Base-by-base conservation (phyloP, 2,888 invertebrate genomes). In the Zelleria hepariella region DNA sequence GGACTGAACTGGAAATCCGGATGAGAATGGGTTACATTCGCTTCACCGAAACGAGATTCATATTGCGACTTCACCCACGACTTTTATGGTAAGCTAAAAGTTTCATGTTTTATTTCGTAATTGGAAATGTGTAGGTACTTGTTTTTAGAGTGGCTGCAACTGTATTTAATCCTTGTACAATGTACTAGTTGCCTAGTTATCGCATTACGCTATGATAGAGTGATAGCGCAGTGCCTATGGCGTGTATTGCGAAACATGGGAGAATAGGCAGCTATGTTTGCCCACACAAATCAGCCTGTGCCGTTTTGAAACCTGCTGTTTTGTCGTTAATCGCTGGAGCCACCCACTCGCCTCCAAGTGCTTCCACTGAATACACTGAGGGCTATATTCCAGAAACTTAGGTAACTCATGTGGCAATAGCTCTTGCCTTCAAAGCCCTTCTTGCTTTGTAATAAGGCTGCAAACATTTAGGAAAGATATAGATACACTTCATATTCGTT, bases 31-130 rank as follows among this genome's bases (percentile, higher is more conserved):
- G 75, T 74, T 68, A 77, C 75, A 75, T 75, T 74, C 71, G 72
- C 67, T 71, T 66, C 69, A 68, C 71, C 69, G 72, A 72, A 78
- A 77, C 78, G 70, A 76, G 78, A 80, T 75, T 80, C 75, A 77
- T 69, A 73, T 77, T 73, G 69, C 72, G 70, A 75, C 75, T 77
- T 86, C 86, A 86, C 84, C 86, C 81, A 86, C 85, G 78, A 70
- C 86, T 66, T 87, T 80, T 86, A 87, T 80, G 88, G 88, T 87
- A 86, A 86, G 87, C 72, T 66, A 75, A 80, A 80, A 82, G 76
- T 82, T 82, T 83, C 82, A 72, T 76, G 80, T 82, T 73, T 77
- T 75, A 77, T 84, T 81, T 85, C 83, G 84, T 85, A 84, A 85
- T 75, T n/a, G 57, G 23, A 42, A 21, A 42, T n/a, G n/a, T n/a